Base-by-base conservation (phyloP, 1,140 invertebrate genomes). In the Drosophila orosa region DNA sequence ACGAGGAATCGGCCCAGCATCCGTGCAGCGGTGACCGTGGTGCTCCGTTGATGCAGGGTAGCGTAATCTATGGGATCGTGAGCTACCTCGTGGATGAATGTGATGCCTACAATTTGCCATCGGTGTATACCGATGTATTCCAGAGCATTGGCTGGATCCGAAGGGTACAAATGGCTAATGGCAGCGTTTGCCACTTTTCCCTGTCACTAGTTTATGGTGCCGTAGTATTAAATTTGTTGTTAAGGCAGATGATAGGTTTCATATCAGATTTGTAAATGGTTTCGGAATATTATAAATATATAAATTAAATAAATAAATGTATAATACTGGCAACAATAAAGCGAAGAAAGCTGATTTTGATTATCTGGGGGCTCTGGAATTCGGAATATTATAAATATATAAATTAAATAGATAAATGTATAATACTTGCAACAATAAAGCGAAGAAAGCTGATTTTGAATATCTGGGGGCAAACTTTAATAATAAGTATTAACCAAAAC, bases 21-120 rank as follows among this genome's bases (percentile, higher is more conserved):
- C 73, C 81, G 3, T 84, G 81, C 47, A 15, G 3, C 17, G 81
- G 81, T 3, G 81, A 84, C n/a, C 31, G 48, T 3, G 81, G 81
- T 1, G 27, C n/a, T 35, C 80, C 80, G 0, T 15, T 84, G 25
- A 8, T 84, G 7, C 2, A 31, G 0, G 27, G 47, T 0, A 2
- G 3, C 0, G 62, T 45, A 0, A 4, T 84, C 9, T 76, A 73
- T 12, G 80, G 80, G 2, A 35, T 84, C 19, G 73, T 52, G 13
- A 65, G 58, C 19, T 40, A 62, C 45, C 19, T 35, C 1, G 12
- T 66, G 5, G 63, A n/a, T n/a, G n/a, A 73, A 0, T 84, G 80
- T 13, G 72, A 67, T 6, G 15, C 33, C 19, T 12, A 0, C 0
- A 0, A 10, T 1, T 1, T 57, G 15, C 80, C 80, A 1, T 63